phyloP scores from a whole-genome alignment of 2,113 vertebrate species.

The Empidonax traillii region DNA sequence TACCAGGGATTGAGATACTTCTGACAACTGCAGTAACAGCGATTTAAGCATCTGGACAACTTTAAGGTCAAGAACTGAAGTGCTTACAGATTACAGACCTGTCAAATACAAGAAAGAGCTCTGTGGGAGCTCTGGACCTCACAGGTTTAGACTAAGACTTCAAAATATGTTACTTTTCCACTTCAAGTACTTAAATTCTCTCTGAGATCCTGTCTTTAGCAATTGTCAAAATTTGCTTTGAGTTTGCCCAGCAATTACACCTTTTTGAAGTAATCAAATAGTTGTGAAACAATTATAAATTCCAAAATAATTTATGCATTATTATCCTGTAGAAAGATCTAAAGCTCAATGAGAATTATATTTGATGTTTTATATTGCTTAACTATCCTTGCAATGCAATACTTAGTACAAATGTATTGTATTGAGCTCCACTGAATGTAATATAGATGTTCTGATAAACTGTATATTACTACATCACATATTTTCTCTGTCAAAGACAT shows the following conservation, averaged over 20 bases:
- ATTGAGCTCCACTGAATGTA: neutral
- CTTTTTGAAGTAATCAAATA: neutral
- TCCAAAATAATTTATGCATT: neutral
- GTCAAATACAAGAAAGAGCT: slow-evolving; percentile 42
- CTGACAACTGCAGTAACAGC: slow-evolving; percentile 17
- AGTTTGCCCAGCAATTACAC: neutral
- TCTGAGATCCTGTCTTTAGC: neutral
- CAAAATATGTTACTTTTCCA: slow-evolving; percentile 26
- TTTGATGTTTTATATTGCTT: neutral
- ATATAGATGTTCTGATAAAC: neutral
- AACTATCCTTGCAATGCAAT: neutral
- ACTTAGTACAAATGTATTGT: neutral
- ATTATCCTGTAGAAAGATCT: neutral
- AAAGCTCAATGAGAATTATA: neutral
- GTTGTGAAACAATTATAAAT: neutral
- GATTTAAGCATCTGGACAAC: slow-evolving; percentile 53
- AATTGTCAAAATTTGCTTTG: neutral
- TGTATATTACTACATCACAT: neutral
- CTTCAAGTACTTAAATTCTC: slow-evolving; percentile 11
- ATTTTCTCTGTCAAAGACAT: neutral
- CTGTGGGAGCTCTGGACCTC: slow-evolving; percentile 10
- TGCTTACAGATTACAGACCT: slow-evolving; percentile 56
- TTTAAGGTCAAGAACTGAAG: slow-evolving; percentile 55
- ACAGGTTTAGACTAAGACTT: slow-evolving; percentile 46
- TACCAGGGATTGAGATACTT: slow-evolving; percentile 41